Base-by-base conservation (phyloP, 2,888 invertebrate genomes). In the Camponotus fellah region DNA sequence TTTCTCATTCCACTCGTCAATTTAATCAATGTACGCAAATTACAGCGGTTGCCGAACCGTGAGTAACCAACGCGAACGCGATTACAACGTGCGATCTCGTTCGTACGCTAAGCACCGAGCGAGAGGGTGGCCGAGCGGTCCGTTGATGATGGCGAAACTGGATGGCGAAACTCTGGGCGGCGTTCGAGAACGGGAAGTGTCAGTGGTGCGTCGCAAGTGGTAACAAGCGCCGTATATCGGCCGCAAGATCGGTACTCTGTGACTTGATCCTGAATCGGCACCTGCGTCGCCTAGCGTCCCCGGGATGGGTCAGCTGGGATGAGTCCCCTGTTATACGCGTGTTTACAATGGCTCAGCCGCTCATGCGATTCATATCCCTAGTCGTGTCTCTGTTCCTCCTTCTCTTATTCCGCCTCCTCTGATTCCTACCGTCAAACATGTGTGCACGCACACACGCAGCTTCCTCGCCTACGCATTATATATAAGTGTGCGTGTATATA, bases 291-390 rank as follows among this genome's bases (percentile, higher is more conserved):
- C 90, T 88, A 64, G 32, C 84, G 21, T 69, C 21, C 76, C 87
- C 68, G 58, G 82, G 56, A 21, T 86, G 68, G 92, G 88, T 91
- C 91, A 89, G 72, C 87, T 75, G 87, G 88, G 93, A 92, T 93
- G 91, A 93, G 92, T 91, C 92, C 91, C 26, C 86, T 93, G 94
- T 94, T 92, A 94, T 93, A 93, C 90, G 90, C 92, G 91, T 93
- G 93, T 94, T 94, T 94, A 94, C 94, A 94, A 91, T 93, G 91
- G 94, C 93, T 94, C 91, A 92, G 90, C 92, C 90, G 92, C 87
- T 92, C 92, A 88, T 91, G 92, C 92, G 91, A 93, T 90, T 93
- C 93, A 92, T 91, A 93, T 93, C 92, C 92, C 91, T 86, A 79
- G 80, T 85, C 88, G 56, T 60, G 79, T 77, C 69, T 79, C 77